Base-by-base conservation (phyloP, 2,113 vertebrate genomes). In the Dipodomys ordii region DNA sequence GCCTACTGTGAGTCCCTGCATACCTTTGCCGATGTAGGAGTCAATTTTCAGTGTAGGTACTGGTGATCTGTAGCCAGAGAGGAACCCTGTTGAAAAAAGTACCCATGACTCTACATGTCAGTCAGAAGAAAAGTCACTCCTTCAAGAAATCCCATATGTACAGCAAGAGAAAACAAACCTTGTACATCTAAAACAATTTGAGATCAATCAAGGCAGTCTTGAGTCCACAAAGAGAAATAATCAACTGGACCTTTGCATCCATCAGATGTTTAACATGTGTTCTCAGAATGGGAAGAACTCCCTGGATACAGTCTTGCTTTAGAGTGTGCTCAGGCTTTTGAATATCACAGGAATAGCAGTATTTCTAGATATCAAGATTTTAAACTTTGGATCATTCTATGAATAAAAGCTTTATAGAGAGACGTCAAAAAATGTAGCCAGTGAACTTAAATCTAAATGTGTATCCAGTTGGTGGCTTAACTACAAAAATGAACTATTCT, bases 161-260 rank as follows among this genome's bases (percentile, higher is more conserved):
- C 79, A 16, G 18, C 69, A 44, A 83, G 27, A 69, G 80, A 83
- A 92, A 90, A 84, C 73, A 94, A 90, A 93, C 25, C 7, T 88
- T 12, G 44, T 6, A 1, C 4, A n/a, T 71, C 16, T 84, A 76
- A 88, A 79, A 83, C 7, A 76, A 81, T 44, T 49, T 30, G 44
- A 30, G 81, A 67, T 57, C 23, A 35, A 60, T 80, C 16, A 82
- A 20, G 5, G 28, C 39, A 87, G 81, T 23, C 46, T 35, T 32
- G 4, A 49, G 28, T 64, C 68, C 39, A 72, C 62, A 87, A 57
- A 93, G 39, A 57, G 10, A 78, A 87, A 90, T 72, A 57, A 83
- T 68, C 44, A 87, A 25, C 22, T 49, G 25, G 7, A 71, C 60
- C 44, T 87, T 92, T 77, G n/a, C 1, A 78, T 22, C 12, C 44